Base-by-base conservation (phyloP, 2,797 vertebrate genomes). In the Garrulus glandarius region DNA sequence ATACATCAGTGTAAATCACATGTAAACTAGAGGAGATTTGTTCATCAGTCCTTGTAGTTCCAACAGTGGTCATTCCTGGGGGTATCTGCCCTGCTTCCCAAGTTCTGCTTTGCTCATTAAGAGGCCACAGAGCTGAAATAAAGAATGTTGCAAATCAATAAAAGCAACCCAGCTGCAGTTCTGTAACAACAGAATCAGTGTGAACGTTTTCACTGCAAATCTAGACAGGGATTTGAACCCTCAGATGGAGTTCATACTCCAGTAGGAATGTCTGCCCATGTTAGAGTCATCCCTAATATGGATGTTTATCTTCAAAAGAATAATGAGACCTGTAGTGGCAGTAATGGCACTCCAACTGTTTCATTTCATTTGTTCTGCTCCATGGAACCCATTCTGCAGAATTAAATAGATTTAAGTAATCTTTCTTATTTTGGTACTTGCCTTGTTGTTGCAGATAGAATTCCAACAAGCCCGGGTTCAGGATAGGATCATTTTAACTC, bases 321-420 rank as follows among this genome's bases (percentile, higher is more conserved):
- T 94, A 78, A 93, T 82, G 70, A 93, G 81, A 79, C 56, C 91
- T 84, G 52, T 79, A 70, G 59, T 63, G 47, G 53, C 80, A 61
- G 53, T 94, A 94, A 94, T 84, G 90, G 71, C 69, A 57, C 89
- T 83, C 87, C 88, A 83, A 32, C 78, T 91, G 78, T 85, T 93
- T 68, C 49, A 27, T 95, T 95, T 92, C 47, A 89, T 92, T 96
- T 93, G 75, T 89, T 97, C 84, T 95, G 81, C 86, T 91, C 84
- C 88, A 46, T 90, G 79, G 92, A 94, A 64, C 86, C 63, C 71
- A 59, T 94, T 75, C 80, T 68, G 87, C 67, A 91, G 79, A 81
- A 96, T 95, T 93, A 84, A 92, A 87, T 32, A 71, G 64, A 88
- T 80, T 81, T 95, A 74, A 93, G 81, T 79, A 61, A 91, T 93